phyloP scores from a whole-genome alignment of 2,113 vertebrate species.

The Leucoraja erinaceus region DNA sequence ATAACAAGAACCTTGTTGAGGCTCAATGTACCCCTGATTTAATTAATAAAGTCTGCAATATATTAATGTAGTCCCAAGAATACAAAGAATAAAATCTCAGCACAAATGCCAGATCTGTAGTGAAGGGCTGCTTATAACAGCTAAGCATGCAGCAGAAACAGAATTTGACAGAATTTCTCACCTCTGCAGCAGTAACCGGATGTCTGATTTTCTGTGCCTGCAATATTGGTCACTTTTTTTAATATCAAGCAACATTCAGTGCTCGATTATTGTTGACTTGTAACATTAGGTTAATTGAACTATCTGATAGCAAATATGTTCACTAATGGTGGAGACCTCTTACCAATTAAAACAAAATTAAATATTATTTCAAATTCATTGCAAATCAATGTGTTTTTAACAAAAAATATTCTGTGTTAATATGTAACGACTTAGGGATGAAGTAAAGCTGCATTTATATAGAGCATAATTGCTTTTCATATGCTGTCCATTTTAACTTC shows the following conservation, averaged over 20 bases:
- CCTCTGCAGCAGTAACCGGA: background rate
- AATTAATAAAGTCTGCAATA: background rate
- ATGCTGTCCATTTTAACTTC: background rate
- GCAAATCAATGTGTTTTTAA: background rate
- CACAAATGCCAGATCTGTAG: background rate
- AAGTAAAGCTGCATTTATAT: background rate
- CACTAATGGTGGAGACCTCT: background rate
- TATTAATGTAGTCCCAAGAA: background rate
- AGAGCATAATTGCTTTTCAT: background rate
- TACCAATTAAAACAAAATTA: background rate
- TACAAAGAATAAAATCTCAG: background rate
- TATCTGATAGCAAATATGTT: background rate
- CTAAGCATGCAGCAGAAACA: background rate
- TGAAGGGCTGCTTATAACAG: background rate
- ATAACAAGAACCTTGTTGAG: background rate
- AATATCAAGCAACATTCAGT: background rate
- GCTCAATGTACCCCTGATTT: background rate
- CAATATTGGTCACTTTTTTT: constrained; percentile 14
- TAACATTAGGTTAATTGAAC: background rate
- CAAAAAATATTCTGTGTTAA: background rate
- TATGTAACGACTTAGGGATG: background rate
- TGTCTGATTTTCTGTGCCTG: background rate
- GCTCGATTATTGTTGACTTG: background rate
- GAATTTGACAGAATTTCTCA: background rate
- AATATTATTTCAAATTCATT: background rate